Conservation (phyloP, 1,140 invertebrate species). For the Asbolus verrucosus region DNA sequence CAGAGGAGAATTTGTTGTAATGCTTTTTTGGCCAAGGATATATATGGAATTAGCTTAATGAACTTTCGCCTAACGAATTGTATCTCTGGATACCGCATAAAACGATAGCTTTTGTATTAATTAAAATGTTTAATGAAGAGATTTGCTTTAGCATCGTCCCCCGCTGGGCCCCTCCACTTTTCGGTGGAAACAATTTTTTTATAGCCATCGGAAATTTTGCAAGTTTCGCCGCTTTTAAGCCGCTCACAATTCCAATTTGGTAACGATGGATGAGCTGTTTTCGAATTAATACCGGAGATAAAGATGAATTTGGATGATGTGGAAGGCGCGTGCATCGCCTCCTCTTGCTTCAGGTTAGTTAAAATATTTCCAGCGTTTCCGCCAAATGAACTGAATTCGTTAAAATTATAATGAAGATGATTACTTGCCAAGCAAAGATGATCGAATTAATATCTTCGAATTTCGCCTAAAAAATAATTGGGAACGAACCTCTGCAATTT, state of each 20-base stretch:
- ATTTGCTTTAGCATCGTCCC: conserved; percentile 1
- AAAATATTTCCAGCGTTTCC: conserved; percentile 12
- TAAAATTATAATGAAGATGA: conserved; percentile 35
- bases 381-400: conserved; percentile 4
- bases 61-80: conserved; percentile 6
- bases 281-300: background rate
- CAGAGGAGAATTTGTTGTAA: conserved; percentile 17
- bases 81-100: too few species aligned
- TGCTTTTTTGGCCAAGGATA: conserved; percentile 17
- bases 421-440: conserved; percentile 28
- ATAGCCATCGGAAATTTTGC: background rate
- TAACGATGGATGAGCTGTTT: background rate
- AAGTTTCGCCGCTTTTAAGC: conserved; percentile 3
- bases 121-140: background rate
- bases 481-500: conserved; percentile 24
- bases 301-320: background rate
- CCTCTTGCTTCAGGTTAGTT: background rate
- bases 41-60: conserved; percentile 24
- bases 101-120: conserved; percentile 30
- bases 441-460: conserved; percentile 29
- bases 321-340: too few species aligned
- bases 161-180: background rate
- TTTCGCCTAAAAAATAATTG: conserved; percentile 17
- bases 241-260: conserved; percentile 6
- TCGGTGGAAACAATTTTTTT: background rate